phyloP scores from a whole-genome alignment of 2,113 vertebrate species.

The Boulengeromyrus knoepffleri region DNA sequence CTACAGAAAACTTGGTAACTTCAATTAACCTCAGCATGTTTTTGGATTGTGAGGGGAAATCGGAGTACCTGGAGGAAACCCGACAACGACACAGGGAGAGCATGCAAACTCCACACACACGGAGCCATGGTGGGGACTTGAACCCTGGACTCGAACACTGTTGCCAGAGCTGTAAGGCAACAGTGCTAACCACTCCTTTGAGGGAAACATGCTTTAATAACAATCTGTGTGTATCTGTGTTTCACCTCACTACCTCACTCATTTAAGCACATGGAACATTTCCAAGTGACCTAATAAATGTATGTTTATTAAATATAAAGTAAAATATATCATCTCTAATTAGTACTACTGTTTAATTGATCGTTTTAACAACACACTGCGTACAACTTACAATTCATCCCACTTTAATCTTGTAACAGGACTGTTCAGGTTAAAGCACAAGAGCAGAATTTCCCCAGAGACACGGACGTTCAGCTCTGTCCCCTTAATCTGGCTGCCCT shows the following conservation, averaged over 20 bases:
- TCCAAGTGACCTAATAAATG: neutral
- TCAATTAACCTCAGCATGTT: neutral
- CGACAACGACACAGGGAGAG: neutral
- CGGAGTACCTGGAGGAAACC: no score
- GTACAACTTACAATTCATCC: neutral
- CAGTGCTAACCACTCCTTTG: neutral
- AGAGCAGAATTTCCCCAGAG: neutral
- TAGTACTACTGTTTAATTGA: neutral
- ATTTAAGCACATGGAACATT: neutral
- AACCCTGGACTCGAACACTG: neutral
- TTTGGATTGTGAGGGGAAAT: neutral
- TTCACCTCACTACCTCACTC: neutral
- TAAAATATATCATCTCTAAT: neutral
- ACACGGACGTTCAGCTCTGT: neutral
- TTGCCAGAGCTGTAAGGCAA: neutral
- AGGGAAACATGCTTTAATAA: neutral
- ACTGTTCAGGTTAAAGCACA: neutral
- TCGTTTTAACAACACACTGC: neutral
- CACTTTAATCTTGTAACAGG: neutral
- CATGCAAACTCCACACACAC: neutral
- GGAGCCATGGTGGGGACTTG: neutral
- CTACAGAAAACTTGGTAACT: neutral
- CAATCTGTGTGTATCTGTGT: neutral
- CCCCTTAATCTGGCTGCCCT: neutral
- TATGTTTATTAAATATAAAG: neutral